Evolutionary conservation across 2,113 vertebrate genomes (phyloP).

Genomic region (Hymenochirus boettgeri): DNA sequence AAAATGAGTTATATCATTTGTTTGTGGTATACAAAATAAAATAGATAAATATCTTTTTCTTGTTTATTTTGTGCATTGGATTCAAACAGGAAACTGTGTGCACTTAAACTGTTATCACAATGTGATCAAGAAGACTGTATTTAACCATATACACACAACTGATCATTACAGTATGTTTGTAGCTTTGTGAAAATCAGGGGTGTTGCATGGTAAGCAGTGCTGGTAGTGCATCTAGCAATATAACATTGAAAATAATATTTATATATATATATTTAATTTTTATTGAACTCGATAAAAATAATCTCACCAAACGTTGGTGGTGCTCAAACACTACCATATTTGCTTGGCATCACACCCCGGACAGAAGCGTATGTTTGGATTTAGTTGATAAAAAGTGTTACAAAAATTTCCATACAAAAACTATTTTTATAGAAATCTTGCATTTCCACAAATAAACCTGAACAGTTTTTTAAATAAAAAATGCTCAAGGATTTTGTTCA

Average conservation of each 20-base stretch:
- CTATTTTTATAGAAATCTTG: constrained; percentile 97
- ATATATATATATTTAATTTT: no score
- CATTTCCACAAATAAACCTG: constrained; percentile 95
- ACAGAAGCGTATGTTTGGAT: constrained; percentile 67
- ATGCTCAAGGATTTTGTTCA: constrained; percentile 73
- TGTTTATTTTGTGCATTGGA: constrained; percentile 84
- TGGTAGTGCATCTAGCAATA: constrained; percentile 80
- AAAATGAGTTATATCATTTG: constrained; percentile 1
- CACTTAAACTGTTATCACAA: constrained; percentile 88
- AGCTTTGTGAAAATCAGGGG: constrained; percentile 75
- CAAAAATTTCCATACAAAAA: constrained; percentile 98
- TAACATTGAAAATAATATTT: constrained; percentile 94
- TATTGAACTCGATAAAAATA: constrained; percentile 98
- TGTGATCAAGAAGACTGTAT: constrained; percentile 86
- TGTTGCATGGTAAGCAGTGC: constrained; percentile 77
- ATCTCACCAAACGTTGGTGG: constrained; percentile 84
- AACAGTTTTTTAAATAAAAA: constrained; percentile 80
- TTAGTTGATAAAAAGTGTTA: constrained; percentile 98
- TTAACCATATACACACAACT: constrained; percentile 89
- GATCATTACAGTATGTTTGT: constrained; percentile 80
- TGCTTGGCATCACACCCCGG: constrained; percentile 75
- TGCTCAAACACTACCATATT: constrained; percentile 75
- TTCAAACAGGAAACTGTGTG: constrained; percentile 95
- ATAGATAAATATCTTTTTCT: constrained; percentile 49
- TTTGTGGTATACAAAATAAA: constrained; percentile 51